Conservation (phyloP, 2,888 invertebrate species). For the Allophyes oxyacanthae region DNA sequence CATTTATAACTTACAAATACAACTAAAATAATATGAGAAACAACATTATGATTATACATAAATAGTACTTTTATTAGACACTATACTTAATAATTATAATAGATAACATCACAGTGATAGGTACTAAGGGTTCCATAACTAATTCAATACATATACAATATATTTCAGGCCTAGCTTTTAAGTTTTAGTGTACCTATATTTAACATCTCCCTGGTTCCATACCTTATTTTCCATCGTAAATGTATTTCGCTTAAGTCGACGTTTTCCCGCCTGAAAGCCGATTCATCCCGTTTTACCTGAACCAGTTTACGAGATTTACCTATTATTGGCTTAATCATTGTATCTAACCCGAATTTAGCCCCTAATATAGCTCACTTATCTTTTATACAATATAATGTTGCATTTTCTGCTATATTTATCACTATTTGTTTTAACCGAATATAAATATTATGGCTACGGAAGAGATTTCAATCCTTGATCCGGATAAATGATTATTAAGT, state of each 20-base stretch:
- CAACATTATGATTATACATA: too few species aligned
- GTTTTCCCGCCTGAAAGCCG: conserved; percentile 48
- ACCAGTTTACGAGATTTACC: conserved; percentile 47
- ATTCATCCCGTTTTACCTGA: conserved; percentile 54
- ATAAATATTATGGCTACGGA: neutral
- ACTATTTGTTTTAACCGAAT: conserved; percentile 7
- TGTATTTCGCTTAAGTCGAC: conserved; percentile 53
- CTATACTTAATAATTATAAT: too few species aligned
- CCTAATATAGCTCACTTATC: conserved; percentile 5
- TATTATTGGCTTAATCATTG: conserved; percentile 54
- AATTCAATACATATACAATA: too few species aligned
- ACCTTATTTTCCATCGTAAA: conserved; percentile 17
- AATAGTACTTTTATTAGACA: too few species aligned
- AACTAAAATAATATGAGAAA: too few species aligned
- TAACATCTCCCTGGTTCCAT: too few species aligned
- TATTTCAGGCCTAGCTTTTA: too few species aligned
- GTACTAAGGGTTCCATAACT: too few species aligned
- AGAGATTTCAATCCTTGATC: conserved; percentile 8
- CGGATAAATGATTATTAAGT: too few species aligned
- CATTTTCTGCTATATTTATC: conserved; percentile 16
- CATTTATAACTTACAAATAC: too few species aligned
- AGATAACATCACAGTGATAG: too few species aligned
- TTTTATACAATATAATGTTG: conserved; percentile 20
- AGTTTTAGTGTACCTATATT: too few species aligned
- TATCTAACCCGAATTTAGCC: conserved; percentile 25